These are phyloP conservation scores for Sipha flava DNA, from an alignment of 1,140 invertebrate genomes.

Conservation along the genomic window DNA sequence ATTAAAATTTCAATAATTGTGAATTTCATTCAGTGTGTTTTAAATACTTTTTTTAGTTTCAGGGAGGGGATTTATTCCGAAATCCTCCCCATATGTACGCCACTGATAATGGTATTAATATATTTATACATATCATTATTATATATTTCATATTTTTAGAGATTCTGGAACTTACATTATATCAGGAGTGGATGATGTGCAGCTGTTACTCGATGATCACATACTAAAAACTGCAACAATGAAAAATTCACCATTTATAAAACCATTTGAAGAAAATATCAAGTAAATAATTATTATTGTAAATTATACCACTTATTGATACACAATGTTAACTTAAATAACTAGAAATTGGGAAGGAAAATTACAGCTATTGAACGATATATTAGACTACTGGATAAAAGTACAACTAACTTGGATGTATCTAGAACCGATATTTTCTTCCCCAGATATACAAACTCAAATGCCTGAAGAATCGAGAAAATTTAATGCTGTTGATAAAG, in stretches of 20 bases:
- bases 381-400: constrained; percentile 91
- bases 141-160: constrained; percentile 43
- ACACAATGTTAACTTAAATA: background rate
- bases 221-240: constrained; percentile 95
- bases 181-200: constrained; percentile 87
- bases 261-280: constrained; percentile 79
- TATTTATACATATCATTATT: background rate
- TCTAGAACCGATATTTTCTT: constrained; percentile 94
- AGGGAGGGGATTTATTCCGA: too few species aligned
- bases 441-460: constrained; percentile 92
- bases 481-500: constrained; percentile 85
- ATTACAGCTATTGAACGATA: constrained; percentile 72
- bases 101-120: too few species aligned
- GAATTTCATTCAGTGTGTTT: too few species aligned
- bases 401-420: constrained; percentile 97
- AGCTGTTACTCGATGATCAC: constrained; percentile 90
- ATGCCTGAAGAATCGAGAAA: constrained; percentile 79
- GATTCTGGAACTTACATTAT: constrained; percentile 89
- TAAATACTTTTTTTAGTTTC: too few species aligned
- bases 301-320: background rate
- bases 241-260: constrained; percentile 94
- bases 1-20: too few species aligned
- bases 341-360: constrained; percentile 68
- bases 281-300: constrained; percentile 50
- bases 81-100: too few species aligned